These are phyloP conservation scores for Phyllotreta cruciferae DNA, from an alignment of 2,888 invertebrate genomes.

Conservation along the genomic window DNA sequence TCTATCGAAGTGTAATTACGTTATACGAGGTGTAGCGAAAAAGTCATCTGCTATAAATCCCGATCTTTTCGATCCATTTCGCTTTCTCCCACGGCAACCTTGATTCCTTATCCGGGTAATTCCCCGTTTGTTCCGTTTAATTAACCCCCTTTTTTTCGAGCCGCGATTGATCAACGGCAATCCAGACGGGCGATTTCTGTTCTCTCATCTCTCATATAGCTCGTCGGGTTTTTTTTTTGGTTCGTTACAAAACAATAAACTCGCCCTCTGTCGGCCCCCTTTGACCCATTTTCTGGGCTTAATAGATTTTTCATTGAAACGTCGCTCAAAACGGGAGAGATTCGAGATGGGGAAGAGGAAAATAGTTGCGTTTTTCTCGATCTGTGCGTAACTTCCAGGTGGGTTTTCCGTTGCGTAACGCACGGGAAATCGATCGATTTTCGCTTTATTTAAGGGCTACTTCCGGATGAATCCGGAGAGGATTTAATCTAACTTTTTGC, in stretches of 20 bases:
- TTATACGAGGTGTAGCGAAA: too few species aligned
- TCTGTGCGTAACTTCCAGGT: neutral
- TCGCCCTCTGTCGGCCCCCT: neutral
- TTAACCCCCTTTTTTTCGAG: neutral
- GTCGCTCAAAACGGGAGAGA: constrained; percentile 7
- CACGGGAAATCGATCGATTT: too few species aligned
- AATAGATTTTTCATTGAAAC: constrained; percentile 16
- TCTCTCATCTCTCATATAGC: too few species aligned
- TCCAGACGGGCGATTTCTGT: too few species aligned
- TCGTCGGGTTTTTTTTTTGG: too few species aligned
- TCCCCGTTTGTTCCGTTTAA: neutral
- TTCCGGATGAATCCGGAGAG: too few species aligned
- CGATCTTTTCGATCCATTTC: too few species aligned
- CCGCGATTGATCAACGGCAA: too few species aligned
- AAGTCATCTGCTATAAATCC: too few species aligned
- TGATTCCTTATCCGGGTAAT: neutral
- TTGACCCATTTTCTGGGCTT: constrained; percentile 7
- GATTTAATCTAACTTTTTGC: too few species aligned
- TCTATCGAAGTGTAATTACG: too few species aligned
- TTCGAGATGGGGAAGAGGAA: neutral
- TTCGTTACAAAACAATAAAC: neutral
- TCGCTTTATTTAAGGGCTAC: too few species aligned
- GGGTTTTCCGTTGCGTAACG: neutral
- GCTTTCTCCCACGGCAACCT: neutral
- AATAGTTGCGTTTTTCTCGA: constrained; percentile 5